phyloP scores from a whole-genome alignment of 1,140 invertebrate genomes.

The Gryllus bimaculatus region DNA sequence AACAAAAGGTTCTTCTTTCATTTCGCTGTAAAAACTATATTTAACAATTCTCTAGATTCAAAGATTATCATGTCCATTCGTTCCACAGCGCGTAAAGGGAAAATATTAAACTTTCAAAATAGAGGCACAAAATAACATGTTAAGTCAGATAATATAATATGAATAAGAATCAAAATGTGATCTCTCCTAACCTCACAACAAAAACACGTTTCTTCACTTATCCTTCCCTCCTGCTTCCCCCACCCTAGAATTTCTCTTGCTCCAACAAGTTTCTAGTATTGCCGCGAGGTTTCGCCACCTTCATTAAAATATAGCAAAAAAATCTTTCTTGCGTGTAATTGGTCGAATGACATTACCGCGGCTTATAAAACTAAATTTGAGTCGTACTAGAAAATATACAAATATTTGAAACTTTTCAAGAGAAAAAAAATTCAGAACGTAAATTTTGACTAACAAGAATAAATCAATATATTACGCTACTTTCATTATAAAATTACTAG shows the following conservation, averaged over 20 bases:
- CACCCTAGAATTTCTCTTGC: not conserved
- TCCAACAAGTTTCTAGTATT: not conserved
- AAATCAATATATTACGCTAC: too few species aligned
- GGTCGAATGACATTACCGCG: too few species aligned
- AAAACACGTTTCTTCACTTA: not conserved
- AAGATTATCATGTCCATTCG: not conserved
- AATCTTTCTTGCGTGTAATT: too few species aligned
- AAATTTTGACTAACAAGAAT: too few species aligned
- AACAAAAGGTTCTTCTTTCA: constrained; percentile 24
- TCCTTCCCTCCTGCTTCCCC: not conserved
- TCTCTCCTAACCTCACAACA: not conserved
- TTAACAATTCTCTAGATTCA: not conserved
- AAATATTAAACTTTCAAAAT: not conserved
- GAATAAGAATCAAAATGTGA: not conserved
- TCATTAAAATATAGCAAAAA: too few species aligned
- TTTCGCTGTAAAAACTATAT: constrained; percentile 7
- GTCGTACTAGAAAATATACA: too few species aligned
- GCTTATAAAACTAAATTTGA: too few species aligned
- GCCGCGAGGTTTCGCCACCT: not conserved
- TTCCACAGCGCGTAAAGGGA: not conserved
- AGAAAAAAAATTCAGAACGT: too few species aligned
- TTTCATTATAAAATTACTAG: too few species aligned
- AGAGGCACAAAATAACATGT: not conserved
- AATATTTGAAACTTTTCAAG: too few species aligned
- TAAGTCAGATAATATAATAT: not conserved